A percentile compares a stretch with the other conserved stretches of the same genome.
Conservation (phyloP, 2,113 vertebrate genomes). For the Pogona vitticeps region DNA sequence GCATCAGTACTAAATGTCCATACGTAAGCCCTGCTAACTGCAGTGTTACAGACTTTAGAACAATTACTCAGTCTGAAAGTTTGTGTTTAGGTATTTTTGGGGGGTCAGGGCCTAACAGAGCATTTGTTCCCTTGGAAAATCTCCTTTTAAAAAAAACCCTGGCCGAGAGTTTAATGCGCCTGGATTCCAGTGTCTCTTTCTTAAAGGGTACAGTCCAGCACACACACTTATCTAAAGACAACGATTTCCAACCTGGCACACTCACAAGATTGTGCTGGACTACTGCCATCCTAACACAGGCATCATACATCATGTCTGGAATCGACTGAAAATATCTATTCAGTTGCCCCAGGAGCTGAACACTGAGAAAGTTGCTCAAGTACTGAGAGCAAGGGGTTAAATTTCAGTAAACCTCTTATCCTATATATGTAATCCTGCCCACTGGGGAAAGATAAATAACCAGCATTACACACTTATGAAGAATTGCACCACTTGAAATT, state of each 20-base stretch:
- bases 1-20: no score
- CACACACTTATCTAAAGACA: background rate
- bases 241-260: background rate
- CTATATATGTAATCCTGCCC: slow-evolving; percentile 60
- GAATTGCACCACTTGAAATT: slow-evolving; percentile 64
- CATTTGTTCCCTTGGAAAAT: no score
- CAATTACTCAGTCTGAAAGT: no score
- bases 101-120: no score
- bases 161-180: background rate
- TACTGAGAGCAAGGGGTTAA: slow-evolving; percentile 50
- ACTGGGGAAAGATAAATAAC: slow-evolving; percentile 69
- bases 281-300: background rate
- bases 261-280: background rate
- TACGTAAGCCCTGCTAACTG: no score
- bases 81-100: no score
- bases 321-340: slow-evolving; percentile 3
- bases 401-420: slow-evolving; percentile 51
- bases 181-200: background rate
- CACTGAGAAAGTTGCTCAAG: background rate
- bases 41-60: no score
- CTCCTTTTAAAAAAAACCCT: background rate
- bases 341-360: slow-evolving; percentile 33
- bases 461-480: slow-evolving; percentile 69
- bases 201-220: background rate
- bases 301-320: background rate